Percentiles rank a stretch among this genome's conserved stretches.
These are phyloP conservation scores for Heliconius erato DNA, from an alignment of 2,888 invertebrate species.

Conservation along the genomic window DNA sequence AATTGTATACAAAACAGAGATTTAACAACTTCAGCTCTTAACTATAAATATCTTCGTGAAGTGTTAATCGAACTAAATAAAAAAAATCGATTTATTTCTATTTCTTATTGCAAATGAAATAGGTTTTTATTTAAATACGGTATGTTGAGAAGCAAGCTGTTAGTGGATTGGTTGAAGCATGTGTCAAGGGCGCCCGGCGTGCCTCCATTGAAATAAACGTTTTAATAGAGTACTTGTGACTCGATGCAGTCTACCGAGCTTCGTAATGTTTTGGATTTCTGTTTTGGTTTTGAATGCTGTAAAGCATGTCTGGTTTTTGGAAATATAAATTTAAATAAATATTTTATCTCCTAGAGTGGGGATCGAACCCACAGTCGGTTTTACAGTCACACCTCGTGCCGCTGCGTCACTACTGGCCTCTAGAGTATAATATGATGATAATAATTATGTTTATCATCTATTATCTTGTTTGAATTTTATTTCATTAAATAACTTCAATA, in stretches of 20 bases:
- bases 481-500: too few species aligned
- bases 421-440: too few species aligned
- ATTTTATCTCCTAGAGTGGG: too few species aligned
- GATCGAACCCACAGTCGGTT: too few species aligned
- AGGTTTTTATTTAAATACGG: constrained; percentile 48
- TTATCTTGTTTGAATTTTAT: too few species aligned
- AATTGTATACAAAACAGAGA: constrained; percentile 43
- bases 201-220: constrained; percentile 48
- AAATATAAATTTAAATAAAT: too few species aligned
- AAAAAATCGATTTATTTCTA: constrained; percentile 47
- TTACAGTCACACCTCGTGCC: too few species aligned
- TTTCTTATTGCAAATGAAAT: constrained; percentile 55
- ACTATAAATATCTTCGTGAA: constrained; percentile 54
- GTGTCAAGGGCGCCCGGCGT: constrained; percentile 74
- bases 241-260: constrained; percentile 47
- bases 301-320: constrained; percentile 13
- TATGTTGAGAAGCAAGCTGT: constrained; percentile 46
- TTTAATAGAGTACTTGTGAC: constrained; percentile 48
- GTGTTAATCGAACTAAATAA: constrained; percentile 57
- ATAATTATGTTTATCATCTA: too few species aligned
- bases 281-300: constrained; percentile 29
- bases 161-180: constrained; percentile 55
- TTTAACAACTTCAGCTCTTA: constrained; percentile 45
- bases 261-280: constrained; percentile 45
- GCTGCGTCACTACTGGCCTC: too few species aligned